phyloP scores from a whole-genome alignment of 2,888 invertebrate genomes.

The Epistrophe grossulariae region DNA sequence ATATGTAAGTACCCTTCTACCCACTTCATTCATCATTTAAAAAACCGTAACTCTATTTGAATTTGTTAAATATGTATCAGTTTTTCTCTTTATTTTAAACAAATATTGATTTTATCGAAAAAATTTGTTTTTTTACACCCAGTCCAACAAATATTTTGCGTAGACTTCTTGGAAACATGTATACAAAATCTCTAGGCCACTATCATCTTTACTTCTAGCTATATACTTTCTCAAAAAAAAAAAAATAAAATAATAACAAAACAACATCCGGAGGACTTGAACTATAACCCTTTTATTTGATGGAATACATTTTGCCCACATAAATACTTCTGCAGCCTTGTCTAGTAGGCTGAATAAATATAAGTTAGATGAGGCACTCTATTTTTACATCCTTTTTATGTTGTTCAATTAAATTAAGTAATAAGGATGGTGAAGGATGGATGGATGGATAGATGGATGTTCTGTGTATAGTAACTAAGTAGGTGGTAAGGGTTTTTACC shows the following conservation, averaged over 20 bases:
- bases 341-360: constrained; percentile 27
- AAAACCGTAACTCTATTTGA: too few relatives aligned
- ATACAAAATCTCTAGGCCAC: neutral
- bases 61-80: too few relatives aligned
- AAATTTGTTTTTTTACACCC: neutral
- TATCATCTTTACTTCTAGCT: neutral
- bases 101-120: neutral
- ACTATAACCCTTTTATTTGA: constrained; percentile 19
- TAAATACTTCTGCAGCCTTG: constrained; percentile 8
- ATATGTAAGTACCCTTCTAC: too few relatives aligned
- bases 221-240: neutral
- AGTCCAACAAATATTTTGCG: neutral
- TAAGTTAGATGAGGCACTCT: constrained; percentile 51
- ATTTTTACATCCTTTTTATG: constrained; percentile 75
- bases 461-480: neutral
- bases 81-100: too few relatives aligned
- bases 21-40: too few relatives aligned
- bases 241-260: constrained; percentile 1
- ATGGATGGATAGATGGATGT: neutral
- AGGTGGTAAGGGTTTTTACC: constrained; percentile 12
- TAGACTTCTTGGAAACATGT: too few relatives aligned
- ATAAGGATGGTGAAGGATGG: constrained; percentile 37
- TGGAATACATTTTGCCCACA: constrained; percentile 1
- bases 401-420: constrained; percentile 73
- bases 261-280: constrained; percentile 9